Base-by-base conservation (phyloP, 2,113 vertebrate genomes). In the Platichthys flesus region DNA sequence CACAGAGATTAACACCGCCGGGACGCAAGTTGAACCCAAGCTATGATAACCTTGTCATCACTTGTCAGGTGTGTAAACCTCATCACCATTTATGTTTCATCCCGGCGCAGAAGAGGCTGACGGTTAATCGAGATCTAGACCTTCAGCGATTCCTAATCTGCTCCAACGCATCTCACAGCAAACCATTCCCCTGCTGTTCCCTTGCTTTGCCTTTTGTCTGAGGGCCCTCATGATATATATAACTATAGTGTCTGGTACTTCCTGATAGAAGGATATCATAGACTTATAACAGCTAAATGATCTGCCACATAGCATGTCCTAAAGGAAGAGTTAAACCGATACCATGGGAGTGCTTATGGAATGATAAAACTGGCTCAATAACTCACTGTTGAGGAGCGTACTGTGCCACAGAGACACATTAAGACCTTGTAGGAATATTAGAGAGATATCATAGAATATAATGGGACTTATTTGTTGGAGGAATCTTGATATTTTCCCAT, bases 11-110 rank as follows among this genome's bases (percentile, higher is more conserved):
- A 71, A 58, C 74, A 21, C 60, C 56, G 9, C 9, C 2, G 15
- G 37, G 61, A 42, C 15, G 26, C 51, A 47, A 69, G 72, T 28
- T 60, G 73, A 58, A 58, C 57, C 55, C 66, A 47, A 35, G 51
- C 79, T 78, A 67, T 70, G 77, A 86, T 88, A 88, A 56, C 84
- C 86, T 85, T 84, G 82, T 87, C 83, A 57, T 80, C 78, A 58
- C 63, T 70, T 75, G 78, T 83, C 80, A 84, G 72, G 49, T 77
- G 78, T 77, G 75, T 68, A 86, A 85, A 88, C 76, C 54, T 72
- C 73, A 80, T 82, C 81, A 66, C 37, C 49, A 13, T 71, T 65
- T 47, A 42, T 82, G 60, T 78, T 78, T 82, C 76, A 55, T 59
- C 47, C 5, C 8, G 4, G 40, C 18, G 7, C 77, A 2, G 62